phyloP scores from a whole-genome alignment of 2,888 invertebrate species.

The Scotopteryx bipunctaria region DNA sequence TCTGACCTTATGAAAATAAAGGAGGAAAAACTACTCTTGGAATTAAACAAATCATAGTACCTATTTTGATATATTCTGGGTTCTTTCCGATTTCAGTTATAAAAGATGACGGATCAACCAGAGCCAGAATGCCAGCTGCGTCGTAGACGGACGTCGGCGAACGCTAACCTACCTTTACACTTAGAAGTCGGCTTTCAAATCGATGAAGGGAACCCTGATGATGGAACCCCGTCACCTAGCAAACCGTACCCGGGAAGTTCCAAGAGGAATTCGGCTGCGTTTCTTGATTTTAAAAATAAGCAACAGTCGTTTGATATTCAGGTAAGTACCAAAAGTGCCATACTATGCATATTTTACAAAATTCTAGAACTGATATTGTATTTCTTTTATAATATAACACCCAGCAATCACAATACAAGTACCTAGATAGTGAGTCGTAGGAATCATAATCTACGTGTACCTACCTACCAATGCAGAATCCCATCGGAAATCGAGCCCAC shows the following conservation, averaged over 20 bases:
- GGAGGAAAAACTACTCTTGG: no score
- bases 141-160: constrained; percentile 65
- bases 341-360: no score
- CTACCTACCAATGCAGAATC: no score
- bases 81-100: constrained; percentile 1
- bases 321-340: constrained; percentile 52
- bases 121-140: constrained; percentile 66
- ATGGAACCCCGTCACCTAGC: constrained; percentile 72
- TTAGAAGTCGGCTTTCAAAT: constrained; percentile 67
- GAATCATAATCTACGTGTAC: no score
- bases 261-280: constrained; percentile 54
- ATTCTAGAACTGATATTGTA: no score
- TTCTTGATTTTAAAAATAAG: constrained; percentile 74
- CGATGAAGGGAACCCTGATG: constrained; percentile 63
- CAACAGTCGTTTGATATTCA: constrained; percentile 80
- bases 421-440: no score
- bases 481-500: no score
- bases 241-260: constrained; percentile 59
- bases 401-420: no score
- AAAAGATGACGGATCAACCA: constrained; percentile 53
- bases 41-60: no score
- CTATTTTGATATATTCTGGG: no score
- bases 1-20: no score
- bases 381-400: no score
- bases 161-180: constrained; percentile 63